phyloP scores from a whole-genome alignment of 2,888 invertebrate genomes.

The Coronaproctus castanopsis region DNA sequence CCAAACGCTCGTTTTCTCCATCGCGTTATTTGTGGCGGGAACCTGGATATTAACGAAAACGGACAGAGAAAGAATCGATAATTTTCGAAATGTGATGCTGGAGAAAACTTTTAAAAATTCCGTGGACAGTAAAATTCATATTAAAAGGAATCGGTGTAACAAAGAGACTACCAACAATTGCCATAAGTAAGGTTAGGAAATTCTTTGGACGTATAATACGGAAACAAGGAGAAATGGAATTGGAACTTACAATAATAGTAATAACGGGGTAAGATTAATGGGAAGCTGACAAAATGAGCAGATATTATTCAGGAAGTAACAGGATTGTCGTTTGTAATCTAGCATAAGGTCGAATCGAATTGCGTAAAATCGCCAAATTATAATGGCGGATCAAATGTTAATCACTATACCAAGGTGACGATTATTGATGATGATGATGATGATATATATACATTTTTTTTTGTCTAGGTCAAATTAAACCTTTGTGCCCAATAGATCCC shows the following conservation, averaged over 20 bases:
- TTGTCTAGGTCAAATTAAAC: too few species aligned
- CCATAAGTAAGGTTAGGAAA: too few species aligned
- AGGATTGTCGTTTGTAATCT: neutral
- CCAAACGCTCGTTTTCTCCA: neutral
- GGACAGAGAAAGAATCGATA: neutral
- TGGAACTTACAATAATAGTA: neutral
- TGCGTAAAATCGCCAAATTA: conserved; percentile 5
- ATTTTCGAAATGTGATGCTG: neutral
- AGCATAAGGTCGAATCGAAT: too few species aligned
- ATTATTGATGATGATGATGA: too few species aligned
- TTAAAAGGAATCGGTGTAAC: neutral
- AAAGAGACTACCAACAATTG: neutral
- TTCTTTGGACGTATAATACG: neutral
- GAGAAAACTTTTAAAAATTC: neutral
- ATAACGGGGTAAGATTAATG: neutral
- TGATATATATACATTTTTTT: too few species aligned
- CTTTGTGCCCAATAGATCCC: too few species aligned
- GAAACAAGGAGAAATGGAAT: neutral
- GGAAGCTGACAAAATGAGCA: neutral
- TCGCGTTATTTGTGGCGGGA: neutral
- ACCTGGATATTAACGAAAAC: neutral
- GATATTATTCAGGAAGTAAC: neutral
- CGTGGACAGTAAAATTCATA: neutral
- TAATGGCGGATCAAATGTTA: too few species aligned
- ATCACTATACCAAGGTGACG: too few species aligned